phyloP scores from a whole-genome alignment of 2,797 vertebrate species.

The Cossypha heuglini region DNA sequence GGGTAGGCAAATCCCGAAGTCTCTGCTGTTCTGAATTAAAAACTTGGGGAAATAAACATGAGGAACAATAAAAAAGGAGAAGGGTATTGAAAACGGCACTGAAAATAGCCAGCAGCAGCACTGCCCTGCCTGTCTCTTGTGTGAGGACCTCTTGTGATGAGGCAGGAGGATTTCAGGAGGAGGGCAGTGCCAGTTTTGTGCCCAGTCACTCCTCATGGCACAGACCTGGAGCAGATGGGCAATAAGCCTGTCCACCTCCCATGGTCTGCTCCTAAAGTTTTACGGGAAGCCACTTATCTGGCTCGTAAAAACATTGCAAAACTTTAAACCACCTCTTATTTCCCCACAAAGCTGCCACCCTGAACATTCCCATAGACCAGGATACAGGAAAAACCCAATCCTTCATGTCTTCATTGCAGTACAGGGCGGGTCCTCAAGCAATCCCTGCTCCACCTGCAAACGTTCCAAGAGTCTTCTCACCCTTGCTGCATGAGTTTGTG shows the following conservation, averaged over 20 bases:
- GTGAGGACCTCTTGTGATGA: rapidly evolving
- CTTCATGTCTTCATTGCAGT: neutral
- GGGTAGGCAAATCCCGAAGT: neutral
- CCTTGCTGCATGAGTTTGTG: rapidly evolving
- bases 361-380: neutral
- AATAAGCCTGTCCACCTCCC: neutral
- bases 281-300: neutral
- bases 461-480: rapidly evolving
- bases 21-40: neutral
- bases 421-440: neutral
- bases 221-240: neutral
- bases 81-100: neutral
- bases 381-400: rapidly evolving
- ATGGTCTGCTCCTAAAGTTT: neutral
- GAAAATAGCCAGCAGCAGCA: neutral
- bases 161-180: neutral
- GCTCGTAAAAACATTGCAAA: neutral
- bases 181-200: neutral
- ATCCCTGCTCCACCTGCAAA: neutral
- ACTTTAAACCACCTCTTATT: neutral
- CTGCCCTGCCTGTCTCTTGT: rapidly evolving
- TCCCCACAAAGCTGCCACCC: neutral
- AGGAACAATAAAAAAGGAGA: neutral
- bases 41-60: neutral
- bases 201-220: neutral